These are phyloP conservation scores for Synergus japonicus DNA, from an alignment of 2,888 invertebrate genomes.

Conservation along the genomic window DNA sequence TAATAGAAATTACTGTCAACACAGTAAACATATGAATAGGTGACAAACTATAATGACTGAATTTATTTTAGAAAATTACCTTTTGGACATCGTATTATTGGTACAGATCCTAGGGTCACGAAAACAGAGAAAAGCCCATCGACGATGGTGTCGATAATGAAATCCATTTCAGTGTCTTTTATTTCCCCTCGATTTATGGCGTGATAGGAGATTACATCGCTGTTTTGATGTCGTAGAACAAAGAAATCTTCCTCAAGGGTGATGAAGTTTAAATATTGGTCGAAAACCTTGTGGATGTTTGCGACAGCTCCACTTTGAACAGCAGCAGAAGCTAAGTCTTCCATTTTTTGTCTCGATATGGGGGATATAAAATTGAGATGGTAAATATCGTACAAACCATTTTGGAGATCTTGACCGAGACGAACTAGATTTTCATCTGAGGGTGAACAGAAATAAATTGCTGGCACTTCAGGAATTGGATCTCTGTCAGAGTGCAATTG, in stretches of 20 bases:
- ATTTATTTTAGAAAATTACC: constrained; percentile 77
- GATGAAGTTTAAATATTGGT: constrained; percentile 99
- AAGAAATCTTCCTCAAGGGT: constrained; percentile 98
- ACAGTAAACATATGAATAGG: not conserved
- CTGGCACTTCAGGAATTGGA: constrained; percentile 98
- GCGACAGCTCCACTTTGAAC: constrained; percentile 94
- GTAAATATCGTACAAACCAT: constrained; percentile 94
- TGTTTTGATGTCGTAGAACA: constrained; percentile 94
- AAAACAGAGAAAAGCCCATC: constrained; percentile 98
- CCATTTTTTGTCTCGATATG: constrained; percentile 94
- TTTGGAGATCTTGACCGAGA: constrained; percentile 93
- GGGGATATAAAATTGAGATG: constrained; percentile 98
- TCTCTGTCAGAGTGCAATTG: constrained; percentile 93
- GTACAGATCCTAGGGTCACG: constrained; percentile 92
- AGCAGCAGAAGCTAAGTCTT: constrained; percentile 95
- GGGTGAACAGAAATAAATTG: constrained; percentile 98
- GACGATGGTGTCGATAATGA: constrained; percentile 95
- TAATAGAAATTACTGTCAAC: too few relatives aligned
- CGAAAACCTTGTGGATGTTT: constrained; percentile 95
- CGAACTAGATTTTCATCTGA: constrained; percentile 96
- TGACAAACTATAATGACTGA: not conserved
- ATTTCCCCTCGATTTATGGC: constrained; percentile 96
- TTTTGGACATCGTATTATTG: constrained; percentile 87
- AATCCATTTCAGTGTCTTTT: constrained; percentile 96
- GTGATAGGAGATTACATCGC: constrained; percentile 95